These are phyloP conservation scores for Oikopleura vanhoeffeni DNA, from an alignment of 23 tunicate genomes.

Conservation along the genomic window DNA sequence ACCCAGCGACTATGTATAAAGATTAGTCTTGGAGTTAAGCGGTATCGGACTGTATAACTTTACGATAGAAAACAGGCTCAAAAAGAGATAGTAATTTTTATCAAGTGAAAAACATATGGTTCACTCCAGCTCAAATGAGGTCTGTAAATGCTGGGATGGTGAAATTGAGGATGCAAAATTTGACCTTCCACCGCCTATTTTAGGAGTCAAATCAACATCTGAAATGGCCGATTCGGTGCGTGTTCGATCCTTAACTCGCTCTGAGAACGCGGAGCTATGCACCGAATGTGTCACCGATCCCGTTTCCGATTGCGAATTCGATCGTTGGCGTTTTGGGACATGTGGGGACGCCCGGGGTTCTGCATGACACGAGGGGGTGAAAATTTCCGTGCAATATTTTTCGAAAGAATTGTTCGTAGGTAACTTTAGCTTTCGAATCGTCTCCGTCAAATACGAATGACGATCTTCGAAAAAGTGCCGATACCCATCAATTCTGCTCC, in stretches of 20 bases:
- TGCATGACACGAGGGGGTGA: background rate
- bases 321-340: background rate
- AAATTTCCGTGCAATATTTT: background rate
- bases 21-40: no score
- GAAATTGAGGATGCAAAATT: no score
- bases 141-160: no score
- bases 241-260: background rate
- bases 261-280: background rate
- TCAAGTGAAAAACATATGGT: no score
- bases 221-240: background rate
- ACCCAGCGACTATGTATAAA: no score
- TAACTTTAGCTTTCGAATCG: background rate
- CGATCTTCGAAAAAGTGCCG: background rate
- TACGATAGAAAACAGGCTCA: no score
- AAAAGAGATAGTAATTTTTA: no score
- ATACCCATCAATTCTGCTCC: background rate
- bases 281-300: background rate
- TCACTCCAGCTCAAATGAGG: no score
- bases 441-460: background rate
- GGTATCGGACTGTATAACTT: no score
- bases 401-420: background rate
- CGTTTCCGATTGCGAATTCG: background rate
- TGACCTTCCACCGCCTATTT: no score
- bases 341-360: background rate
- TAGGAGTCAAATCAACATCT: background rate